Conservation (phyloP, 1,140 invertebrate species). For the Melitaea cinxia region DNA sequence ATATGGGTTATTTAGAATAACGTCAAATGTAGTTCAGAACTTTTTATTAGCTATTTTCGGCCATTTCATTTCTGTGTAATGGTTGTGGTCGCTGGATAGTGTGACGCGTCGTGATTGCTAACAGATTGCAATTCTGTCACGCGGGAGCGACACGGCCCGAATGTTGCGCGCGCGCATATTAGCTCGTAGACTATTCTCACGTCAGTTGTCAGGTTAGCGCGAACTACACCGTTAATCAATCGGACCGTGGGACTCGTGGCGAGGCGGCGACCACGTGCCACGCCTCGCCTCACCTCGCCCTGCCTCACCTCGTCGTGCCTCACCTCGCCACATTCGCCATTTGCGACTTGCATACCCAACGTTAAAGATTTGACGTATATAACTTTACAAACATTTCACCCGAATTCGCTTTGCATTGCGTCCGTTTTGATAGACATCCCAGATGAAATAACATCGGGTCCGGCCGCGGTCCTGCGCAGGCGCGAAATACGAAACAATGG, state of each 20-base stretch:
- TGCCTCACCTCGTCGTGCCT: conserved; percentile 2
- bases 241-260: conserved; percentile 58
- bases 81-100: conserved; percentile 1
- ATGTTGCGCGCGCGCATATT: conserved; percentile 36
- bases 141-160: conserved; percentile 48
- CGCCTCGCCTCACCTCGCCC: conserved; percentile 23
- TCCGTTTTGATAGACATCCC: conserved; percentile 25
- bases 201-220: conserved; percentile 49
- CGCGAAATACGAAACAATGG: conserved; percentile 76
- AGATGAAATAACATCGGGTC: conserved; percentile 28
- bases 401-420: background rate
- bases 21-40: no score
- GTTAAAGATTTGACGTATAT: conserved; percentile 4
- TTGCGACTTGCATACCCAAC: conserved; percentile 15
- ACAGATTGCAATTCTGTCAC: conserved; percentile 53
- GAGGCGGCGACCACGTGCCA: conserved; percentile 39
- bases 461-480: conserved; percentile 50
- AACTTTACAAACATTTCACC: background rate
- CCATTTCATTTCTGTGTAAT: background rate
- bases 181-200: conserved; percentile 50
- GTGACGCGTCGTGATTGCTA: conserved; percentile 1
- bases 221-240: conserved; percentile 69
- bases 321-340: conserved; percentile 8
- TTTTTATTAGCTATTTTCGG: background rate
- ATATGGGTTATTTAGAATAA: no score